Percentiles rank a stretch among this genome's conserved stretches.
These are phyloP conservation scores for Gallinago stenura DNA, from an alignment of 2,797 vertebrate species.

Conservation along the genomic window DNA sequence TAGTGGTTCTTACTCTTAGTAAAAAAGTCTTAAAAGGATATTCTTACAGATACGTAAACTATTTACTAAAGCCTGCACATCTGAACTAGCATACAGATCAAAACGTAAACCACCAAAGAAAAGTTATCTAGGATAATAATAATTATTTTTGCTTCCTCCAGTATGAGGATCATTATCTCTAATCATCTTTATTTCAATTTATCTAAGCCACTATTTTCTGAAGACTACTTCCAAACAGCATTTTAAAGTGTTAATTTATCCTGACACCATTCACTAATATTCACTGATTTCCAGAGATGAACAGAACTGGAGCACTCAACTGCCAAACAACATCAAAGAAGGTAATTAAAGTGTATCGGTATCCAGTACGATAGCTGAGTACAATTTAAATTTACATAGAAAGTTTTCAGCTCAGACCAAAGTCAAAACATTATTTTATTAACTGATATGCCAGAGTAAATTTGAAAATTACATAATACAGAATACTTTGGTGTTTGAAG, in stretches of 20 bases:
- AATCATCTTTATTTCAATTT: not conserved
- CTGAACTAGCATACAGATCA: not conserved
- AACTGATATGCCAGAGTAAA: not conserved
- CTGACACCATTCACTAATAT: not conserved
- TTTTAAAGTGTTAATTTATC: not conserved
- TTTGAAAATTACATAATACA: not conserved
- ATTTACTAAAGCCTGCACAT: not conserved
- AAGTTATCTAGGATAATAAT: not conserved
- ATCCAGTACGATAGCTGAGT: not conserved
- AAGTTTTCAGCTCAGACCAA: not conserved
- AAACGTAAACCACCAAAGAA: not conserved
- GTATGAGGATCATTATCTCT: not conserved
- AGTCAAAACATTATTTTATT: not conserved
- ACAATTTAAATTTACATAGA: not conserved
- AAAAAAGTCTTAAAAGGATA: not conserved
- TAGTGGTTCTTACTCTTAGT: not conserved
- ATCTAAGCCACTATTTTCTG: not conserved
- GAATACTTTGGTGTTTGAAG: not conserved
- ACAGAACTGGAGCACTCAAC: not conserved
- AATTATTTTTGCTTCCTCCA: not conserved
- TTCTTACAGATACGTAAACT: not conserved
- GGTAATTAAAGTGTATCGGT: not conserved
- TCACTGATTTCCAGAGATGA: not conserved
- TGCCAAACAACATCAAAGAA: not conserved
- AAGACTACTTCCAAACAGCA: not conserved